Evolutionary conservation across 2,113 vertebrate genomes (phyloP), one percentile per base, ranked within the genome.

Genomic region (Acrocephalus kingi): DNA sequence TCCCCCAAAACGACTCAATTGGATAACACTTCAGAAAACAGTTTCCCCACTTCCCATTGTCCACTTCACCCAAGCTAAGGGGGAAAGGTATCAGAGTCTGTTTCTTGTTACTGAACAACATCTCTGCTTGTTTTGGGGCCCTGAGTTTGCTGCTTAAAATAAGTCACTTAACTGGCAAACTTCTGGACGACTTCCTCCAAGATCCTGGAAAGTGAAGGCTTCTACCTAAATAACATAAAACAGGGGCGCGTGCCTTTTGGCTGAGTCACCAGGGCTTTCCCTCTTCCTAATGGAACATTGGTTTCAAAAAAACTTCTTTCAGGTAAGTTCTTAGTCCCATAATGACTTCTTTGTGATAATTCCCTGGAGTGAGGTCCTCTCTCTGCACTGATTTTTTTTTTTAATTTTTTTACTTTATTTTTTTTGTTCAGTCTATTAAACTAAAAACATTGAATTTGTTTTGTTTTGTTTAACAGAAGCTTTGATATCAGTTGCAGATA

Each of bases 131-230:
- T 98, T 98, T 97, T 97, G 98, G 98, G 98, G 98, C 98, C 98
- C 98, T 98, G 97, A 98, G 98, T 98, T 98, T 98, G 98, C 98
- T 98, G 97, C 96, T 98, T 98, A 94, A 96, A 97, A 35, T 96
- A 95, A 98, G 97, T 98, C 96, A 96, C 93, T 97, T 97, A 97
- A 97, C 97, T 98, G 97, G 98, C 98, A 98, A 98, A 98, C 96
- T 97, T 98, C 98, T 98, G 98, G 98, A 98, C 97, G 97, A 98
- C 97, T 98, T 98, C 98, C 98, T 98, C 98, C 98, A 98, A 97
- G 98, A 98, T 98, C 98, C 98, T 98, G 98, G 98, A 98, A 98
- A 97, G 98, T 98, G 98, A 98, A 98, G 98, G 98, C 98, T 98
- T 97, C 98, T 98, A 98, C 98, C 97, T 98, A 97, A 97, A 92